phyloP scores from a whole-genome alignment of 2,888 invertebrate genomes.

The Bruchidius siliquastri region DNA sequence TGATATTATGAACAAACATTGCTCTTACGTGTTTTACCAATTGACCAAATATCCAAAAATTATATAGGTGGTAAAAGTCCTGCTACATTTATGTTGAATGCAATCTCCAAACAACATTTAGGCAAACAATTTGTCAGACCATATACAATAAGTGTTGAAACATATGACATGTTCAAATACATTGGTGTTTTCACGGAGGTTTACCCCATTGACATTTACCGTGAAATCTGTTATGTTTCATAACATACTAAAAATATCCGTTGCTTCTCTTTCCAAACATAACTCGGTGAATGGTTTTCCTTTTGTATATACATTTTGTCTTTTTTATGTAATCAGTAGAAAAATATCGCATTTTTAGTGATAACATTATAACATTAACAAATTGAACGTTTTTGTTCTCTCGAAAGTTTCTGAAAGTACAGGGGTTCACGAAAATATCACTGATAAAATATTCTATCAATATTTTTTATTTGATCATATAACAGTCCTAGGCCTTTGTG shows the following conservation, averaged over 20 bases:
- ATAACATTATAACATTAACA: not conserved
- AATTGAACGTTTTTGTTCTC: not conserved
- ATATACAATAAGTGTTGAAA: not conserved
- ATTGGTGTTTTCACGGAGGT: not conserved
- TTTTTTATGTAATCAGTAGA: slow-evolving; percentile 2
- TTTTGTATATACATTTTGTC: slow-evolving; percentile 13
- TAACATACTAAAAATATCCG: not conserved
- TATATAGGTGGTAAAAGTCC: too few species aligned
- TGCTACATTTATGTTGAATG: too few species aligned
- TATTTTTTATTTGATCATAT: too few species aligned
- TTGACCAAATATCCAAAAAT: too few species aligned
- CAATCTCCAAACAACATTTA: too few species aligned
- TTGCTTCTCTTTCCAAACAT: not conserved
- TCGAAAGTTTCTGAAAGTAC: not conserved
- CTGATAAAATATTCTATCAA: not conserved
- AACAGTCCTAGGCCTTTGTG: too few species aligned
- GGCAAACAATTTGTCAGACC: too few species aligned
- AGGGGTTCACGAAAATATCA: not conserved
- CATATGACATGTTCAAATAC: not conserved
- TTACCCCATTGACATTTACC: not conserved
- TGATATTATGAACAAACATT: too few species aligned
- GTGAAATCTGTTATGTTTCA: not conserved
- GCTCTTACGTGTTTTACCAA: too few species aligned
- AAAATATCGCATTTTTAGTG: not conserved
- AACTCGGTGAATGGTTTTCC: slow-evolving; percentile 16